phyloP scores from a whole-genome alignment of 2,113 vertebrate genomes.

The Solenodon paradoxus region DNA sequence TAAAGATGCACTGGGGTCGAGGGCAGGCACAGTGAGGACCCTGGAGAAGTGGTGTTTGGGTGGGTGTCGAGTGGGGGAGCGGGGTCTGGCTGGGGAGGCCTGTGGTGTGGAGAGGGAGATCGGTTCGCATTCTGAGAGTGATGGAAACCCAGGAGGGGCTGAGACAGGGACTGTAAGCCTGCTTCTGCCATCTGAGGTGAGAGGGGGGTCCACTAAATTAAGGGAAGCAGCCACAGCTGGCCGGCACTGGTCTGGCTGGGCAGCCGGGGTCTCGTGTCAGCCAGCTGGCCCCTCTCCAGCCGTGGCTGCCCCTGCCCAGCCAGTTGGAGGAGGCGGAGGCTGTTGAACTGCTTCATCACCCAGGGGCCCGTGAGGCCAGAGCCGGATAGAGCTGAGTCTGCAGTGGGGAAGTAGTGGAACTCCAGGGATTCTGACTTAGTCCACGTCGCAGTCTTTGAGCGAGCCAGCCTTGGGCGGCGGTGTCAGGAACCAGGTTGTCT shows the following conservation, averaged over 20 bases:
- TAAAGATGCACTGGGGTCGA: not conserved
- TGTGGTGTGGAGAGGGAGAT: not conserved
- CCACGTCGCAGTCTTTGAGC: not conserved
- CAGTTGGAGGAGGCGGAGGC: not conserved
- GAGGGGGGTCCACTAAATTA: not conserved
- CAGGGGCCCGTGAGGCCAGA: not conserved
- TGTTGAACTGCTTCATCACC: not conserved
- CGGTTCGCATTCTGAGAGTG: accelerated
- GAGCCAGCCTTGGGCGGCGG: not conserved
- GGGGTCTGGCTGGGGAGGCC: not conserved
- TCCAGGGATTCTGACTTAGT: not conserved
- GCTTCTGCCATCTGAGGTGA: not conserved
- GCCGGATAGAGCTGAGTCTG: not conserved
- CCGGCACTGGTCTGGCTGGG: too few relatives aligned
- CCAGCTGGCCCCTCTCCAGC: not conserved
- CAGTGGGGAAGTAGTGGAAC: not conserved
- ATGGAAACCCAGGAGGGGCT: too few relatives aligned
- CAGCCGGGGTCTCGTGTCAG: not conserved
- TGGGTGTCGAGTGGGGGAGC: accelerated
- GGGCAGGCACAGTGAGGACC: not conserved
- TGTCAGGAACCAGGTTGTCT: accelerated
- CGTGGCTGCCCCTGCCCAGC: not conserved
- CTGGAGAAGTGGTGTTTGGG: not conserved
- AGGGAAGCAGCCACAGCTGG: not conserved
- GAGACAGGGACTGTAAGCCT: not conserved